Conservation (phyloP, 64 coral and sea anemone species). For the Montipora sp. region DNA sequence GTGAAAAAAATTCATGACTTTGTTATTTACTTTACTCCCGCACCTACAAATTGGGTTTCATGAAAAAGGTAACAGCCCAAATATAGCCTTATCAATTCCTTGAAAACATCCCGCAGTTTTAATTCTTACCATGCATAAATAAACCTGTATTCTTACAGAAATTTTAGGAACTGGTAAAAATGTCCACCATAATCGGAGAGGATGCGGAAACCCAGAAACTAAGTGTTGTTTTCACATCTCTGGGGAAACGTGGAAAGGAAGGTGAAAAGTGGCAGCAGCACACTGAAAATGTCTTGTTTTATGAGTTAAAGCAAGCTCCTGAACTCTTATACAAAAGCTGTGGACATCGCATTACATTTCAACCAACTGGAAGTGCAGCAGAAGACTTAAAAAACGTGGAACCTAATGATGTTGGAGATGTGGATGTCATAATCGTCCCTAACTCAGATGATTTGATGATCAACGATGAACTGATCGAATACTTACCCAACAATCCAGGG, state of each 20-base stretch:
- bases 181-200: not conserved
- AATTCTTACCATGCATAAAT: too few relatives aligned
- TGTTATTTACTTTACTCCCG: too few relatives aligned
- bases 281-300: not conserved
- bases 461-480: conserved; percentile 39
- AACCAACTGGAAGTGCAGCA: conserved; percentile 21
- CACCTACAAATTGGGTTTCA: too few relatives aligned
- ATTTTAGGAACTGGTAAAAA: not conserved
- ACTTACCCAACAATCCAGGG: conserved; percentile 24
- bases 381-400: conserved; percentile 11
- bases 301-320: not conserved
- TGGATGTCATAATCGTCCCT: conserved; percentile 41
- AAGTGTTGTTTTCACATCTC: not conserved
- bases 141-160: too few relatives aligned
- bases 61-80: too few relatives aligned
- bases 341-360: not conserved
- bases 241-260: not conserved
- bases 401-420: conserved; percentile 29
- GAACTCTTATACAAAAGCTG: not conserved
- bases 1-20: too few relatives aligned
- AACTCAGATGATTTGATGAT: conserved; percentile 4
- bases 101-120: too few relatives aligned
- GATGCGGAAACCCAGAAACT: not conserved
- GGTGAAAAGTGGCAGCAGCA: not conserved
- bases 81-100: too few relatives aligned